phyloP scores from a whole-genome alignment of 2,888 invertebrate species.

The Amorpha juglandis region DNA sequence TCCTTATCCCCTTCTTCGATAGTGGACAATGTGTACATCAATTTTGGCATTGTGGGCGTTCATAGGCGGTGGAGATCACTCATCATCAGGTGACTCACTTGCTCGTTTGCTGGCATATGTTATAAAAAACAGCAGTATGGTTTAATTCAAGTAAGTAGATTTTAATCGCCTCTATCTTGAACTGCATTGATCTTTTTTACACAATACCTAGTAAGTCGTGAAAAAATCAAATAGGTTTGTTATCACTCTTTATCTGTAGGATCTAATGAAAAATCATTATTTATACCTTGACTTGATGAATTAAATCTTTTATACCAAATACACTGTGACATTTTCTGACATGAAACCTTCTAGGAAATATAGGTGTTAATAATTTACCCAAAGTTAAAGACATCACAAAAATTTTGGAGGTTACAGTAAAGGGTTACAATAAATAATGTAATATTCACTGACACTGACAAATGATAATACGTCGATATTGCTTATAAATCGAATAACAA shows the following conservation, averaged over 20 bases:
- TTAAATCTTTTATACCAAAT: slow-evolving; percentile 66
- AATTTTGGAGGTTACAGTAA: slow-evolving; percentile 39
- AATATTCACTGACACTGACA: neutral
- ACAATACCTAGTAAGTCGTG: too few relatives aligned
- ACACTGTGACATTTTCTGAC: slow-evolving; percentile 61
- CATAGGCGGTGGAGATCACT: too few relatives aligned
- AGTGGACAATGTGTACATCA: too few relatives aligned
- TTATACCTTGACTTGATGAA: slow-evolving; percentile 65
- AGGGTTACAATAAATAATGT: neutral
- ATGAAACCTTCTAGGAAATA: slow-evolving; percentile 15
- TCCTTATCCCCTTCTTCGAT: too few relatives aligned
- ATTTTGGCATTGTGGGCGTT: too few relatives aligned
- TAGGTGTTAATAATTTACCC: slow-evolving; percentile 35
- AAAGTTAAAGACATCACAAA: slow-evolving; percentile 42
- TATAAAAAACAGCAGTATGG: too few relatives aligned
- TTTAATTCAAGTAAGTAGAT: too few relatives aligned
- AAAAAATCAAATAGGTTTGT: too few relatives aligned
- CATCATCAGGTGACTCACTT: too few relatives aligned
- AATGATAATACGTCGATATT: neutral
- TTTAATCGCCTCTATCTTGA: too few relatives aligned
- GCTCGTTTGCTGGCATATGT: too few relatives aligned
- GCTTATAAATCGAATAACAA: neutral
- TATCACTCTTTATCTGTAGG: neutral
- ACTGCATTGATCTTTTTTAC: too few relatives aligned
- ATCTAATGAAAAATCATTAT: neutral